These are phyloP conservation scores for Propithecus perrieri DNA, from an alignment of 2,797 vertebrate genomes.

Conservation along the genomic window DNA sequence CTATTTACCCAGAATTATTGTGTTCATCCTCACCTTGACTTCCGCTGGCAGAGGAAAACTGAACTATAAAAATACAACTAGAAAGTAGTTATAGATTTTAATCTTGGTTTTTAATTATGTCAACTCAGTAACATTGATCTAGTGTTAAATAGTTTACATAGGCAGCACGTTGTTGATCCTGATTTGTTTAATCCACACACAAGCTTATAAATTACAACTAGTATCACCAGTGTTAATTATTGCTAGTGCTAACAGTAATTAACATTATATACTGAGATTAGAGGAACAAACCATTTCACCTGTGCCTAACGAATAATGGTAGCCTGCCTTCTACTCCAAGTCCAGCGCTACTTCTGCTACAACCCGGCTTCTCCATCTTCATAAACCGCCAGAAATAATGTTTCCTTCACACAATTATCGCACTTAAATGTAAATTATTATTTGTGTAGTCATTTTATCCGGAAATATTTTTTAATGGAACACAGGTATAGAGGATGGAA, in stretches of 20 bases:
- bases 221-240: neutral
- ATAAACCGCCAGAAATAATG: neutral
- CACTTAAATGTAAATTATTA: neutral
- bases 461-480: neutral
- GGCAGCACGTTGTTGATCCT: neutral
- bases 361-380: fast-evolving
- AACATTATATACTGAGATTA: neutral
- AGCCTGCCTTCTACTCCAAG: neutral
- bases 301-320: neutral
- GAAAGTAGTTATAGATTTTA: neutral
- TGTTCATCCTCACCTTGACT: neutral
- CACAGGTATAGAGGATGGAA: neutral
- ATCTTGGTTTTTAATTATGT: neutral
- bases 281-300: neutral
- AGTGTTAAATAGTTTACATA: neutral
- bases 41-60: neutral
- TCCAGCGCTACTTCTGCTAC: neutral
- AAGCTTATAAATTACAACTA: neutral
- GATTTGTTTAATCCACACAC: neutral
- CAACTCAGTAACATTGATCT: neutral
- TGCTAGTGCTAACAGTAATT: neutral
- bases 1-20: neutral
- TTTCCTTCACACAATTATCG: neutral
- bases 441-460: neutral
- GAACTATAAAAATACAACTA: neutral